A percentile compares a stretch with the other conserved stretches of the same genome.
phyloP scores from a whole-genome alignment of 1,140 invertebrate species.

The Acromyrmex charruanus region DNA sequence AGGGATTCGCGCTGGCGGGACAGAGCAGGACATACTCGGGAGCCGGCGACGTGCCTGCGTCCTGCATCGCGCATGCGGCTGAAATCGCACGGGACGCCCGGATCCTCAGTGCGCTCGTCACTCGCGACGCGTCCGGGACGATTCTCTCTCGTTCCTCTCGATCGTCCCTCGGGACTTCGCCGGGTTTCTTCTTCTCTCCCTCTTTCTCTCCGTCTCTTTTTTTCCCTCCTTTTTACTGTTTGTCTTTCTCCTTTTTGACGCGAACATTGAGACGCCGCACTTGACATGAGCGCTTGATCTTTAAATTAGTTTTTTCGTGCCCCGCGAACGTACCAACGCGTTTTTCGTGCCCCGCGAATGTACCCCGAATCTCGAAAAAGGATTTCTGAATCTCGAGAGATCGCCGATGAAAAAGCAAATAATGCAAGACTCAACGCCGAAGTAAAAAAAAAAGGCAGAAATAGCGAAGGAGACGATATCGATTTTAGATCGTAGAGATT shows the following conservation, averaged over 20 bases:
- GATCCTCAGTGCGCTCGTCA: slow-evolving; percentile 83
- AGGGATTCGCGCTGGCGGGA: slow-evolving; percentile 24
- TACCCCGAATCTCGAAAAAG: neutral
- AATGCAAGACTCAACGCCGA: neutral
- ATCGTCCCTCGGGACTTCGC: slow-evolving; percentile 73
- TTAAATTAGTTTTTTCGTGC: slow-evolving; percentile 1
- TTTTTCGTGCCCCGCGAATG: neutral
- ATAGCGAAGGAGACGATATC: neutral
- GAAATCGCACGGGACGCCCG: slow-evolving; percentile 78
- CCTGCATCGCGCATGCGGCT: slow-evolving; percentile 80
- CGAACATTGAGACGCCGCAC: neutral
- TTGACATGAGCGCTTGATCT: neutral
- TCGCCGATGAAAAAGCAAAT: no score
- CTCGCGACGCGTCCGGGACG: slow-evolving; percentile 76
- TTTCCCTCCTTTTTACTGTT: neutral
- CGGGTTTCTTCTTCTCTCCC: slow-evolving; percentile 16
- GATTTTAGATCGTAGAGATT: neutral
- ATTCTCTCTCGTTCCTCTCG: slow-evolving; percentile 67
- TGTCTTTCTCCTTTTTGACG: neutral
- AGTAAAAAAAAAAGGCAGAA: neutral
- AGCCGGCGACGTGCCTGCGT: slow-evolving; percentile 36
- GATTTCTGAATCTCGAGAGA: neutral
- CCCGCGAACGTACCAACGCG: neutral
- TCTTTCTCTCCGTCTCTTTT: neutral
- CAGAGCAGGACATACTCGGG: neutral